Evolutionary conservation across 2,113 vertebrate species (phyloP).

Genomic region (Calcarius ornatus): DNA sequence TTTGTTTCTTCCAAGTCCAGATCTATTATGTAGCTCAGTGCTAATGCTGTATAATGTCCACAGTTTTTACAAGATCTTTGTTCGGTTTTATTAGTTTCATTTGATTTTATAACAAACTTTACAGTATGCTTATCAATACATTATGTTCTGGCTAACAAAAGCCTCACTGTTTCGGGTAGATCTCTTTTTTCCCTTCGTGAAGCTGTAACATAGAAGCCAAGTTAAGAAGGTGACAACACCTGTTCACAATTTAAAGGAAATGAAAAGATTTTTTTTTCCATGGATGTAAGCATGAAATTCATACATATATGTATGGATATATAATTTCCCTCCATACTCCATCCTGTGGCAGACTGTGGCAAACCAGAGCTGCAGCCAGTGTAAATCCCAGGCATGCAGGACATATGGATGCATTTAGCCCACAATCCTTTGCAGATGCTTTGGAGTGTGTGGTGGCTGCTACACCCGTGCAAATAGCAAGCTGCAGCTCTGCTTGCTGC

Average conservation of each 20-base stretch:
- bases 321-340: constrained; percentile 30
- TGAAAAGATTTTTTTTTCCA: constrained; percentile 55
- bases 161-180: constrained; percentile 43
- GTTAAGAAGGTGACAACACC: constrained; percentile 68
- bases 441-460: constrained; percentile 25
- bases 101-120: constrained; percentile 80
- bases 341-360: constrained; percentile 42
- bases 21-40: background rate
- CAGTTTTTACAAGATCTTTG: constrained; percentile 61
- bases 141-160: constrained; percentile 72
- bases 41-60: constrained; percentile 53
- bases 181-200: background rate
- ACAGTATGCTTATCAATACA: constrained; percentile 68
- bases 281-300: constrained; percentile 61
- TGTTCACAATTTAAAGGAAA: constrained; percentile 75
- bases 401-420: constrained; percentile 69
- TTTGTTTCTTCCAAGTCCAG: background rate
- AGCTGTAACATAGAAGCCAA: constrained; percentile 64
- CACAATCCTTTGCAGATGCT: constrained; percentile 66
- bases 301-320: constrained; percentile 32
- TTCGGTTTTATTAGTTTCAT: constrained; percentile 63
- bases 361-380: constrained; percentile 42
- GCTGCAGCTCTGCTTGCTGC: constrained; percentile 26
- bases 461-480: constrained; percentile 1
- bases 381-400: constrained; percentile 36